Evolutionary conservation across 2,797 vertebrate species (phyloP).

Genomic region (Phalanger gymnotis): DNA sequence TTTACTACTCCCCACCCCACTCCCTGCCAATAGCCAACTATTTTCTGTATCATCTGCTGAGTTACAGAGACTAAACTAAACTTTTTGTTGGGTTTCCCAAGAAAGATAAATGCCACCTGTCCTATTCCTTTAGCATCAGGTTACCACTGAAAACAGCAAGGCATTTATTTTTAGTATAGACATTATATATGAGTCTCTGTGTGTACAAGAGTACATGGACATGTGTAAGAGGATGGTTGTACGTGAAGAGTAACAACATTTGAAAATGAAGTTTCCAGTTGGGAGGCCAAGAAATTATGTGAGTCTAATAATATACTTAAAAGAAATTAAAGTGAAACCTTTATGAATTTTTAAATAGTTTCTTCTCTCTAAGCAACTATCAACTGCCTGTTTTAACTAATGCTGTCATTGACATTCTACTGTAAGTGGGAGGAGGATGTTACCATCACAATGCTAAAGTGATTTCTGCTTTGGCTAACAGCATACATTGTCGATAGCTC

Average conservation of each 20-base stretch:
- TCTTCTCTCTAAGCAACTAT: not conserved
- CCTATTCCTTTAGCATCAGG: constrained; percentile 64
- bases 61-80: constrained; percentile 32
- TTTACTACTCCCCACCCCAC: not conserved
- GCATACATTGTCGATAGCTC: not conserved
- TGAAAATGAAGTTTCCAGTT: constrained; percentile 21
- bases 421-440: not conserved
- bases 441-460: not conserved
- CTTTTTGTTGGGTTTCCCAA: constrained; percentile 48
- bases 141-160: constrained; percentile 43
- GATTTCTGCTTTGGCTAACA: not conserved
- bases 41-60: constrained; percentile 45
- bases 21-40: not conserved
- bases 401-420: constrained; percentile 28
- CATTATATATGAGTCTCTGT: constrained; percentile 1
- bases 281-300: constrained; percentile 27
- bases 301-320: not conserved
- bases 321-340: not conserved
- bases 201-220: not conserved
- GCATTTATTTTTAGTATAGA: constrained; percentile 70
- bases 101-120: constrained; percentile 75
- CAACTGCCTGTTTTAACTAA: constrained; percentile 52
- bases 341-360: not conserved
- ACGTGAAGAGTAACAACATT: constrained; percentile 11
- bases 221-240: not conserved